Percentiles rank a stretch among this genome's conserved stretches.
These are phyloP conservation scores for Bombus cullumanus DNA, from an alignment of 1,140 invertebrate genomes.

Conservation along the genomic window DNA sequence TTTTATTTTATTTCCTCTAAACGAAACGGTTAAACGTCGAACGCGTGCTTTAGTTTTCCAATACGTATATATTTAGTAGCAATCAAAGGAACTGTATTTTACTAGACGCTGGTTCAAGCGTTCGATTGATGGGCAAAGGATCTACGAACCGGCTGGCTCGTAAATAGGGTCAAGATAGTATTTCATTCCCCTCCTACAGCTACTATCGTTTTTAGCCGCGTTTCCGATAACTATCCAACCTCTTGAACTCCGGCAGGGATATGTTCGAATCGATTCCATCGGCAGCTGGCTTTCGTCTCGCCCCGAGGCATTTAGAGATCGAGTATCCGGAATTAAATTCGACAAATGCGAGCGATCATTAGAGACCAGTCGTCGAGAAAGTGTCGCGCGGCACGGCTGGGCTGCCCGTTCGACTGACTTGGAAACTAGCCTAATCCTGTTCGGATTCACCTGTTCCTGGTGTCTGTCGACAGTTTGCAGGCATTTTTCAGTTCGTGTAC, in stretches of 20 bases:
- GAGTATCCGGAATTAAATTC: constrained; percentile 45
- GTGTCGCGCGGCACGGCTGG: constrained; percentile 16
- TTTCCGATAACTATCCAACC: constrained; percentile 21
- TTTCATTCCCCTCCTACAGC: constrained; percentile 13
- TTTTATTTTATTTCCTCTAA: too few relatives aligned
- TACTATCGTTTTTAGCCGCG: constrained; percentile 21
- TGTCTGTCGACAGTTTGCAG: background rate
- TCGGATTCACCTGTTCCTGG: background rate
- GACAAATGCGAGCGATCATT: constrained; percentile 60
- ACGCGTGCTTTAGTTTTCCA: too few relatives aligned
- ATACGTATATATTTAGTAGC: background rate
- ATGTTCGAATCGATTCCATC: constrained; percentile 17
- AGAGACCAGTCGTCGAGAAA: constrained; percentile 2
- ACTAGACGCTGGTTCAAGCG: background rate
- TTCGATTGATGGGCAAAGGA: background rate
- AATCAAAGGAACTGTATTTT: background rate
- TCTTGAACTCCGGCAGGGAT: background rate
- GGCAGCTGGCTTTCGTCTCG: constrained; percentile 25
- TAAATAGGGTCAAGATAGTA: constrained; percentile 50
- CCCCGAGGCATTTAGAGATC: constrained; percentile 32
- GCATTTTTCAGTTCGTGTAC: background rate
- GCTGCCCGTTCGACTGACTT: constrained; percentile 5
- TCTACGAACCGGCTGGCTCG: background rate
- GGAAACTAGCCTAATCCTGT: constrained; percentile 22
- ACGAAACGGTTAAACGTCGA: too few relatives aligned